Conservation (phyloP, 2,113 vertebrate genomes). For the Aspiorhynchus laticeps region DNA sequence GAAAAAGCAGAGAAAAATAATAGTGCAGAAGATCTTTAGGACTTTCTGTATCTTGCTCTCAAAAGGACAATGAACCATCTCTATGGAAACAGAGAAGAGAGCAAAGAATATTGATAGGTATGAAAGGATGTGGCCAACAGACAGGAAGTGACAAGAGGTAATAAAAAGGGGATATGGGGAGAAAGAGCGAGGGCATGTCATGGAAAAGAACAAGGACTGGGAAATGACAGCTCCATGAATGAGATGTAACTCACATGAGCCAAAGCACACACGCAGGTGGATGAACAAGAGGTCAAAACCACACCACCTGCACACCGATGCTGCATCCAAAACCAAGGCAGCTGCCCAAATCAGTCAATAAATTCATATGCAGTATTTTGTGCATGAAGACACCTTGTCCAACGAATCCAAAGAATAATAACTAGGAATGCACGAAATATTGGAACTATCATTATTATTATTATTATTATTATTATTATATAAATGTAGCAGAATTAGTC, state of each 20-base stretch:
- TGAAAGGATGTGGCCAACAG: conserved; percentile 55
- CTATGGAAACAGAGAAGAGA: conserved; percentile 65
- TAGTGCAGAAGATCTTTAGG: conserved; percentile 66
- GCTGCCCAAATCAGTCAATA: neutral
- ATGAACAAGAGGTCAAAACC: conserved; percentile 32
- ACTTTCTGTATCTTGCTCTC: conserved; percentile 45
- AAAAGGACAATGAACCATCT: conserved; percentile 69
- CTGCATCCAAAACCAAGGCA: neutral
- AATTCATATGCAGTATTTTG: neutral
- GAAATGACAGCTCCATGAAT: conserved; percentile 26
- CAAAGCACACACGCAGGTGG: conserved; percentile 7
- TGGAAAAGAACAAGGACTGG: conserved; percentile 32
- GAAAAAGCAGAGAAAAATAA: conserved; percentile 35
- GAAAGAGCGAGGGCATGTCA: conserved; percentile 60
- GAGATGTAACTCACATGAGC: conserved; percentile 31
- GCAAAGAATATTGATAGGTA: conserved; percentile 63
- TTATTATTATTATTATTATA: too few species aligned
- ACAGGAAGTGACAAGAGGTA: conserved; percentile 62
- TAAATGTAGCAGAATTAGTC: too few species aligned
- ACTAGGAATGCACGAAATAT: neutral
- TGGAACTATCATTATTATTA: too few species aligned
- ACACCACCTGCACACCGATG: conserved; percentile 22
- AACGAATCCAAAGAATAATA: neutral
- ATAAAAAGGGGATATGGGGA: conserved; percentile 61
- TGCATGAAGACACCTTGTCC: neutral